These are phyloP conservation scores for Malacosoma neustria DNA, from an alignment of 2,888 invertebrate species.

Conservation along the genomic window DNA sequence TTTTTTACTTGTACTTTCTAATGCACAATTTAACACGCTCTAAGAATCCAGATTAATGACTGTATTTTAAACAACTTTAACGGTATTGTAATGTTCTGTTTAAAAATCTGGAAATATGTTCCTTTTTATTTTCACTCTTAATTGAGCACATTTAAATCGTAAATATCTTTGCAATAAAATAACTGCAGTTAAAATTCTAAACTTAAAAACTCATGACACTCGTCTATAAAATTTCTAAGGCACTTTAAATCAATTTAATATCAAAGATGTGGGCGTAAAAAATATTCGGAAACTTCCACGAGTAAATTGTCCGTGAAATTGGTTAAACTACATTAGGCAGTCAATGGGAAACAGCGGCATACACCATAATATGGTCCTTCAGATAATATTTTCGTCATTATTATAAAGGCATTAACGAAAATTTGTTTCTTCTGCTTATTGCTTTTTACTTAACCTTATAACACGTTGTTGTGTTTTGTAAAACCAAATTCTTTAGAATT, in stretches of 20 bases:
- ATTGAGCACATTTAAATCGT: too few relatives aligned
- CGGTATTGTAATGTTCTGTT: not conserved
- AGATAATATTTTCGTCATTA: too few relatives aligned
- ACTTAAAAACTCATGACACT: not conserved
- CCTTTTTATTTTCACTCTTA: not conserved
- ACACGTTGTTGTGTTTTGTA: too few relatives aligned
- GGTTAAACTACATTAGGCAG: not conserved
- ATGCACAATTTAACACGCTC: constrained; percentile 13
- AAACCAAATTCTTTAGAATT: too few relatives aligned
- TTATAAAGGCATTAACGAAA: too few relatives aligned
- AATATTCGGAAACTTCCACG: not conserved
- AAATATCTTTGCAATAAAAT: too few relatives aligned
- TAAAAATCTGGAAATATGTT: not conserved
- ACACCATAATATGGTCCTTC: too few relatives aligned
- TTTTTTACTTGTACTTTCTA: constrained; percentile 20
- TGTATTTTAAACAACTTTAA: not conserved
- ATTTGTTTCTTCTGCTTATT: too few relatives aligned
- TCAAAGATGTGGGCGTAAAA: not conserved
- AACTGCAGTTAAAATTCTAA: not conserved
- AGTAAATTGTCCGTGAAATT: not conserved
- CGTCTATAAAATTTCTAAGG: not conserved
- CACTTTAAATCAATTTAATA: not conserved
- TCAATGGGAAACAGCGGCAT: constrained; percentile 1
- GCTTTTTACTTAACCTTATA: too few relatives aligned
- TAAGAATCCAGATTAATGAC: constrained; percentile 3